phyloP scores from a whole-genome alignment of 2,113 vertebrate species.

The Puntigrus tetrazona region DNA sequence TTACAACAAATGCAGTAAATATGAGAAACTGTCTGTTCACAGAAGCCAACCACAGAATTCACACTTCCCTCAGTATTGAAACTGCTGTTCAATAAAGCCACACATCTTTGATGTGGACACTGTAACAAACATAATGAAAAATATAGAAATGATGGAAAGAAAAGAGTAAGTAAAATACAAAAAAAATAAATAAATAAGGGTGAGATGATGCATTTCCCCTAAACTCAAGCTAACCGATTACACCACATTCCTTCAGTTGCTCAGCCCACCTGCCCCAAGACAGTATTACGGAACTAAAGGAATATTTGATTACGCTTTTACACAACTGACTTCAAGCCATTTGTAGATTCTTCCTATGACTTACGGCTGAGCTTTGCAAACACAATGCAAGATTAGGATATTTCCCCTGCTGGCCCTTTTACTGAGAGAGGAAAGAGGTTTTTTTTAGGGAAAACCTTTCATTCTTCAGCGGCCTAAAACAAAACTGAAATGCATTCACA shows the following conservation, averaged over 20 bases:
- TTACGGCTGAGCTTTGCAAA: background rate
- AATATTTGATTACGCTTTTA: background rate
- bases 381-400: background rate
- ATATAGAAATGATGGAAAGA: no score
- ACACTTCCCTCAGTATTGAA: background rate
- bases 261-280: constrained; percentile 3
- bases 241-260: constrained; percentile 10
- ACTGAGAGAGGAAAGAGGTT: background rate
- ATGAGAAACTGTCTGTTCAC: background rate
- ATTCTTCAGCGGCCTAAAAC: constrained; percentile 1
- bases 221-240: background rate
- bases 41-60: background rate
- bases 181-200: background rate
- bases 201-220: no score
- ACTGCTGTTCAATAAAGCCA: background rate
- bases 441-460: background rate
- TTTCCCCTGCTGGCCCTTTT: background rate
- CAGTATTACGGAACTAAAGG: background rate
- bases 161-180: background rate
- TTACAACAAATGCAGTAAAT: background rate
- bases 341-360: background rate
- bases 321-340: constrained; percentile 5
- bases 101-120: background rate
- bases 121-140: background rate
- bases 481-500: constrained; percentile 1